Evolutionary conservation across 2,797 vertebrate species (phyloP), one percentile per base, ranked within the genome.

Genomic region (Falco columbarius): DNA sequence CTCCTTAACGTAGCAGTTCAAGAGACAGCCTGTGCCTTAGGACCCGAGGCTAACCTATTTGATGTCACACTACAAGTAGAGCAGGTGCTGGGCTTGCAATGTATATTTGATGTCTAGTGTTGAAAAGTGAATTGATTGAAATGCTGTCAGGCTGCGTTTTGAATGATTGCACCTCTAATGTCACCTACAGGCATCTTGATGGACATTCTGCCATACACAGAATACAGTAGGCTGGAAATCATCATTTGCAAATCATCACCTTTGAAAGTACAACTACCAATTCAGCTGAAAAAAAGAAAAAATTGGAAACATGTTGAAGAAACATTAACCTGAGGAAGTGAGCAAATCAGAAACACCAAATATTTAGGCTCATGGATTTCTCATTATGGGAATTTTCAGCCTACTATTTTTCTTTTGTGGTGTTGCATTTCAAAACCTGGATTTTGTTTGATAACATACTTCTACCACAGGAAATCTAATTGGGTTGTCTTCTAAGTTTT

Each of bases 201-300:
- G 95, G 96, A 97, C 96, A 95, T 95, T 94, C 86, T 95, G 82
- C 90, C 74, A 73, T 93, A 93, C 80, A 73, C 2, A 85, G 84
- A 95, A 91, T 84, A 95, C 91, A 92, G 87, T 92, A 95, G 95
- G 85, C 89, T 96, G 95, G 96, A 97, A 96, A 96, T 87, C 94
- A 96, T 97, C 93, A 97, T 97, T 97, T 96, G 72, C 96, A 97
- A 97, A 97, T 97, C 96, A 96, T 92, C 97, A 93, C 97, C 95
- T 96, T 97, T 76, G 58, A 86, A 90, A 96, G 85, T 76, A 95
- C 67, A 92, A 89, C 91, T 93, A 95, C 66, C 46, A 79, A 65
- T 89, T 95, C 96, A 93, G 52, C 26, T 91, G n/a, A 12, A 42
- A 92, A 83, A 81, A 65, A 65, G 85, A 68, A 52, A 32, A 10